Evolutionary conservation across 2,113 vertebrate species (phyloP), one percentile per base, ranked within the genome.

Genomic region (Sorex fumeus): DNA sequence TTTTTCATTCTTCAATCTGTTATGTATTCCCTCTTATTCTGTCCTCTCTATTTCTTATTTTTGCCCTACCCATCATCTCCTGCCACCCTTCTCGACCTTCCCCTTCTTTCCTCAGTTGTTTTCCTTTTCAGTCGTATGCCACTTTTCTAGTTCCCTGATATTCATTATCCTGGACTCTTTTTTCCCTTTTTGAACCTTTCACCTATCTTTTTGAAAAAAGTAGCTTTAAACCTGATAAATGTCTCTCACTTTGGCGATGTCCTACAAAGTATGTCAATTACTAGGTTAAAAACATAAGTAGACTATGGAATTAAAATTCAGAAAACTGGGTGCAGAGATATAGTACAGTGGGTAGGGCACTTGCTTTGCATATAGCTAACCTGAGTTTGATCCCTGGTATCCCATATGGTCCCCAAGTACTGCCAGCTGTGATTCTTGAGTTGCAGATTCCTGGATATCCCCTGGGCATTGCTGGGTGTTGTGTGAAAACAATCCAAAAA

Each of bases 261-360:
- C 72, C 36, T 19, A 57, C 23, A 21, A 45, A 72, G 53, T 64
- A 71, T 71, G 27, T 53, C 32, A 40, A 78, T 79, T 53, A 88
- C 34, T 75, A 84, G 36, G 21, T 67, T 6, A 32, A 87, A 87
- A 87, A 76, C 64, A 88, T 43, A 69, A 70, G 21, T 81, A 86
- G 11, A 87, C 66, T 57, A 47, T 75, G 21, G 15, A n/a, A 79
- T 27, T 50, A 5, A 70, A 80, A 71, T 71, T 69, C 6, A 50
- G 47, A 50, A 13, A 50, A 12, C 47, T 50, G 47, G 47, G 47
- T 50, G 5, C 47, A 50, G 13, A 50, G 47, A 50, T 10, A 50
- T 50, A 50, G 47, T 13, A 50, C 47, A 50, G 47, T 13, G 13
- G 5, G 47, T 50, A 50, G 10, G 13, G 47, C 47, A 12, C 47